Evolutionary conservation across 1,140 invertebrate genomes (phyloP), one percentile per base, ranked within the genome.

Genomic region (Macrobrachium nipponense): DNA sequence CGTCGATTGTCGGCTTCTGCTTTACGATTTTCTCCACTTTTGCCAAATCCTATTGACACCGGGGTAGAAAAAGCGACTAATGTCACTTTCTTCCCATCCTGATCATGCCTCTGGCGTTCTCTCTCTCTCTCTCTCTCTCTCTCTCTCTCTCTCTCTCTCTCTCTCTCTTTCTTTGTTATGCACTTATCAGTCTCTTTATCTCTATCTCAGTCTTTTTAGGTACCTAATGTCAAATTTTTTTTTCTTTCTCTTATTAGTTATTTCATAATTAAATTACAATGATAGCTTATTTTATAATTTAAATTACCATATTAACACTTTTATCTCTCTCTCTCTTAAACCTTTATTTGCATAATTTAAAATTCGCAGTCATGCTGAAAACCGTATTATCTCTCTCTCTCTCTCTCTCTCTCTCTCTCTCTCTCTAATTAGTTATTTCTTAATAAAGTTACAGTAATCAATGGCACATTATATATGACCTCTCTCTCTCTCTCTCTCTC

Each of bases 41-140:
- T n/a, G 60, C 14, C 43, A 44, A 12, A 36, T 51, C 43, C 12
- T 14, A 44, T 70, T 27, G 12, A 15, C 60, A 36, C 18, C 64
- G 43, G 17, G 18, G 44, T 17, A 12, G n/a, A 78, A n/a, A 27
- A 44, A 12, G 12, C 10, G 17, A 59, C 62, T 66, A 27, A 18
- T 4, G 8, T 11, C 5, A 27, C 5, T n/a, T 0, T 27, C 58
- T 23, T 18, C 15, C 59, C 60, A 27, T 43, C 60, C 10, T 15
- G 5, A 23, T 58, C 73, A 4, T 44, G 27, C 43, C n/a, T 27
- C 15, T 76, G 12, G 1, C 73, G 14, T 14, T 59, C 73, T 58
- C 6, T 59, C 73, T 44, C 79, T 36, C 79, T 80, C 79, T 51
- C 36, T 68, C 62, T 70, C 79, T 68, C 79, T 79, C 64, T 79